phyloP scores from a whole-genome alignment of 2,888 invertebrate genomes.

The Andrena chrysosceles region DNA sequence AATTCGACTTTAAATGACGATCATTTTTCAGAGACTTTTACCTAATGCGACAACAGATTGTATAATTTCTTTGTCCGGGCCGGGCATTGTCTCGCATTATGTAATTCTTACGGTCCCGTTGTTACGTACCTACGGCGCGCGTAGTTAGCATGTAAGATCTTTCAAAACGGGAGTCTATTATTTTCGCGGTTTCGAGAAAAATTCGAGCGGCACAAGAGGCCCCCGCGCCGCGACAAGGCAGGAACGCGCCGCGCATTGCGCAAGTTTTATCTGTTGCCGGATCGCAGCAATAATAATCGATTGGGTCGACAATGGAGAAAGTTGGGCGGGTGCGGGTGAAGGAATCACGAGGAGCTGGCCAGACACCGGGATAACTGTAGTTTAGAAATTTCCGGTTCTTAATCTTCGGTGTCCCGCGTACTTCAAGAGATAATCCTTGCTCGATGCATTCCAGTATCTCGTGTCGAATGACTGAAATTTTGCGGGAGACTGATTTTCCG shows the following conservation, averaged over 20 bases:
- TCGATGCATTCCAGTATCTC: background rate
- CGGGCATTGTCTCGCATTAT: constrained; percentile 35
- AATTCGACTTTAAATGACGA: background rate
- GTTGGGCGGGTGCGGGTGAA: constrained; percentile 74
- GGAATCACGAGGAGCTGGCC: constrained; percentile 66
- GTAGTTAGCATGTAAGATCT: constrained; percentile 40
- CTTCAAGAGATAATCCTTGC: constrained; percentile 20
- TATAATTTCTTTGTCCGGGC: constrained; percentile 8
- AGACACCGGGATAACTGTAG: constrained; percentile 36
- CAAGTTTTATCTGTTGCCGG: constrained; percentile 61
- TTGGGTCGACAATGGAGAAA: constrained; percentile 81
- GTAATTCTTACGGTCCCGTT: constrained; percentile 15
- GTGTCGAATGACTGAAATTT: constrained; percentile 15
- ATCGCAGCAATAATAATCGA: constrained; percentile 77
- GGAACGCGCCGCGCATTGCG: constrained; percentile 53
- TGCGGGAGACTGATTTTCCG: constrained; percentile 8
- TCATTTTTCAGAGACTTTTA: background rate
- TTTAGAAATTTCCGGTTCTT: constrained; percentile 47
- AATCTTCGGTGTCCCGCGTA: constrained; percentile 36
- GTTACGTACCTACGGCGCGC: background rate
- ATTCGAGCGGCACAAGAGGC: constrained; percentile 34
- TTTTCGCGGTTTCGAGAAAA: constrained; percentile 45
- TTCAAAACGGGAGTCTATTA: constrained; percentile 45
- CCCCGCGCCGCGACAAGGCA: constrained; percentile 30
- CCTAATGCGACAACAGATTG: background rate